Base-by-base conservation (phyloP, 2,113 vertebrate genomes). In the Heliornis fulica region DNA sequence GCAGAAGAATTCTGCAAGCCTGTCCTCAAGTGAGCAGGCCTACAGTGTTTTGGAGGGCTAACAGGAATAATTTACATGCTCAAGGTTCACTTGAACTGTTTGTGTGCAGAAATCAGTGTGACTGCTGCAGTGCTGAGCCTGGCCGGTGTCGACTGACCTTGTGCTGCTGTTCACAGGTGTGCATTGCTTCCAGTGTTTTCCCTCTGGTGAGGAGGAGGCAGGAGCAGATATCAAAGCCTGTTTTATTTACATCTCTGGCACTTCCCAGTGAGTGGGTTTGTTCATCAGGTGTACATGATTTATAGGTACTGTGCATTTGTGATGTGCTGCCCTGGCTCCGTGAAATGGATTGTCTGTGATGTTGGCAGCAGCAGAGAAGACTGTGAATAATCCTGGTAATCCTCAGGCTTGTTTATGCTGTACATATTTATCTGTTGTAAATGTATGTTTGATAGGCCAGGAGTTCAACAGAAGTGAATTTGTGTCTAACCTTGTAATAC, bases 351-450 rank as follows among this genome's bases (percentile, higher is more conserved):
- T 64, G 60, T 21, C 31, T 89, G 28, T 45, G 61, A 85, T 0
- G 0, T 17, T 92, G 81, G 71, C 85, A 94, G 68, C 53, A 76
- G 88, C 34, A 72, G 54, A 75, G 69, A 43, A 90, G 45, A 6
- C 66, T 34, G 41, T 43, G 60, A 32, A 63, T 96, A 95, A 97
- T 95, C 93, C 93, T 94, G 63, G 60, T 95, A 95, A 96, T 97
- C 89, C 21, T 40, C 60, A 1, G 22, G 23, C 31, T 92, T 94
- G 93, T 94, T 95, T 95, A 90, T 94, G 84, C 75, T 96, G 83
- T 80, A 77, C 78, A 36, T 91, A 60, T 88, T 94, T 96, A 81
- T 84, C 74, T 81, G 15, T 75, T 89, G 71, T 91, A 93, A 97
- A 77, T 61, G 36, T 34, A 34, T 89, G 63, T 84, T 96, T 94